Conservation (phyloP, 2,113 vertebrate genomes). For the Indicator maculatus region DNA sequence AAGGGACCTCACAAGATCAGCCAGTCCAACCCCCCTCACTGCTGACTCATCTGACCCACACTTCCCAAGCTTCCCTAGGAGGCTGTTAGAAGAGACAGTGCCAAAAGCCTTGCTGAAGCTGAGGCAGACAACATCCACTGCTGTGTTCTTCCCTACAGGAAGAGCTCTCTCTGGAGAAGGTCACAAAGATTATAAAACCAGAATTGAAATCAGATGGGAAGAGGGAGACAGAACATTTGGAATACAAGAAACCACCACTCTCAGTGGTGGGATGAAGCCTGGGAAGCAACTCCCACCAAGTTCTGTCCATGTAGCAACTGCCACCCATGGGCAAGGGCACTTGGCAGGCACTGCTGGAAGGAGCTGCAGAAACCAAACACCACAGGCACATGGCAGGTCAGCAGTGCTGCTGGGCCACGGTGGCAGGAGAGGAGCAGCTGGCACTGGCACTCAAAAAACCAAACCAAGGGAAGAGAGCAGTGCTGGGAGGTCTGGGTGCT, state of each 20-base stretch:
- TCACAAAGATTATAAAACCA: accelerated
- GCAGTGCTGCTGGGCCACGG: not conserved
- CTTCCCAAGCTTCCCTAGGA: too few species aligned
- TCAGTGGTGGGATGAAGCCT: not conserved
- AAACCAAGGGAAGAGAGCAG: not conserved
- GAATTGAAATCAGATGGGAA: not conserved
- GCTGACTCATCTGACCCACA: too few species aligned
- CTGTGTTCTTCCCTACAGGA: not conserved
- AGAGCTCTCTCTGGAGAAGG: not conserved
- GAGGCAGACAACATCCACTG: not conserved
- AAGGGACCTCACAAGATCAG: too few species aligned
- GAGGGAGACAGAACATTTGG: not conserved
- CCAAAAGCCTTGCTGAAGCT: too few species aligned
- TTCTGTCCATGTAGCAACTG: not conserved
- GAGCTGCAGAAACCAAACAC: not conserved
- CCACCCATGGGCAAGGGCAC: not conserved
- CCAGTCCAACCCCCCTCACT: too few species aligned
- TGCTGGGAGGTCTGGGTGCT: not conserved
- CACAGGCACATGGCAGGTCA: not conserved
- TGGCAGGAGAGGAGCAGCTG: not conserved
- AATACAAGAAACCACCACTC: not conserved
- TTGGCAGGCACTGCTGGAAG: not conserved
- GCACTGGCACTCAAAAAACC: conserved; percentile 30
- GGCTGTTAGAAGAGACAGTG: too few species aligned
- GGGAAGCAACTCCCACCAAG: not conserved